These are phyloP conservation scores for Falco rusticolus DNA, from an alignment of 2,797 vertebrate genomes.

Conservation along the genomic window DNA sequence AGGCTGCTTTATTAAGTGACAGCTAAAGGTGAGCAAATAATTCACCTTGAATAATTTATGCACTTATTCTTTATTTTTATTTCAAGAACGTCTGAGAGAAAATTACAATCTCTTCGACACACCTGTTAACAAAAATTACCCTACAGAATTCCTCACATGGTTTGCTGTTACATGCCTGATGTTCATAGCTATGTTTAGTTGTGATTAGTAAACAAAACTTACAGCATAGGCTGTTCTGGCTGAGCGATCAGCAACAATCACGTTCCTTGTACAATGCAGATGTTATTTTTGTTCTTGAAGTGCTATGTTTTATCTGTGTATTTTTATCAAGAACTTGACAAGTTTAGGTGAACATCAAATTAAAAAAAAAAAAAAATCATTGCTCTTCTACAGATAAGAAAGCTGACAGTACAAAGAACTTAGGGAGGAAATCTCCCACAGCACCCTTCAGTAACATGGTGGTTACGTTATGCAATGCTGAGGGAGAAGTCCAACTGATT, in stretches of 20 bases:
- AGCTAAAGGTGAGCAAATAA: not conserved
- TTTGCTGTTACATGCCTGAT: not conserved
- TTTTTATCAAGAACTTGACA: not conserved
- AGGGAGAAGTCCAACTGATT: not conserved
- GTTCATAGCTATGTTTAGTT: not conserved
- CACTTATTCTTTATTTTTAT: not conserved
- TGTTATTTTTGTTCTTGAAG: not conserved
- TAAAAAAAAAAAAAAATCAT: not conserved
- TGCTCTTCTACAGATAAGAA: not conserved
- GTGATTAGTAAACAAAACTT: not conserved
- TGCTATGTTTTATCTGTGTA: not conserved
- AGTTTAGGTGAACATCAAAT: not conserved
- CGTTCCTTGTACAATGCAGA: not conserved
- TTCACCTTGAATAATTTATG: not conserved
- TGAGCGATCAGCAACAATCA: not conserved
- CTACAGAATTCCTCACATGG: not conserved
- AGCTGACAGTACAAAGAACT: not conserved
- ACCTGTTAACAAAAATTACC: not conserved
- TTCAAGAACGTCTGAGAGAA: not conserved
- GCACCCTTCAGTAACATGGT: not conserved
- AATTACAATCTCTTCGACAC: not conserved
- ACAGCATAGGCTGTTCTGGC: not conserved
- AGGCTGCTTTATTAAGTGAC: not conserved
- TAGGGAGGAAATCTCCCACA: not conserved
- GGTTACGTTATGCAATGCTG: not conserved